These are phyloP conservation scores for Chesias legatella DNA, from an alignment of 2,888 invertebrate genomes.

Conservation along the genomic window DNA sequence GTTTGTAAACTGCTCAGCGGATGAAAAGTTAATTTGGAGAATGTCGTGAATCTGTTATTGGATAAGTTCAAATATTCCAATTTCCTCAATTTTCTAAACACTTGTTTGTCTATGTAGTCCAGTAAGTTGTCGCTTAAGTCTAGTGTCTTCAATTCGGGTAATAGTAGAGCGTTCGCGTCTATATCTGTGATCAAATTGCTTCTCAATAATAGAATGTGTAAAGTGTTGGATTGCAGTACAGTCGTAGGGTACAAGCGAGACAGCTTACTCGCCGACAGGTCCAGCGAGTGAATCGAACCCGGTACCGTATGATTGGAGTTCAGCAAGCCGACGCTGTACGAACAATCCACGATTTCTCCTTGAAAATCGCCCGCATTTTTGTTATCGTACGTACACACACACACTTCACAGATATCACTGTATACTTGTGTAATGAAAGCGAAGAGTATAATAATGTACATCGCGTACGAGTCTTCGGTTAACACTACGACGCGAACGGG, in stretches of 20 bases:
- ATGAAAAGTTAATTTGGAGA: slow-evolving; percentile 60
- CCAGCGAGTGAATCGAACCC: slow-evolving; percentile 43
- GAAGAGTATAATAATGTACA: slow-evolving; percentile 35
- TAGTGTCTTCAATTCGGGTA: slow-evolving; percentile 55
- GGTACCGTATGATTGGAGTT: slow-evolving; percentile 45
- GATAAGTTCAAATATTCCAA: slow-evolving; percentile 66
- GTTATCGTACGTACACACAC: slow-evolving; percentile 44
- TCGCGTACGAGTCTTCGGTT: slow-evolving; percentile 24
- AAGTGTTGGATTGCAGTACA: slow-evolving; percentile 44
- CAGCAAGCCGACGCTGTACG: slow-evolving; percentile 38
- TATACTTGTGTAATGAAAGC: slow-evolving; percentile 35
- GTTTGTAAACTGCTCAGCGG: slow-evolving; percentile 56
- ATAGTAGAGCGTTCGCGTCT: slow-evolving; percentile 40
- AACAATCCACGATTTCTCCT: slow-evolving; percentile 55
- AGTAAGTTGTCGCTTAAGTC: slow-evolving; percentile 66
- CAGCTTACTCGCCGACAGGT: slow-evolving; percentile 60
- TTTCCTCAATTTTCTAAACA: slow-evolving; percentile 56
- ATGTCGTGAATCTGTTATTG: slow-evolving; percentile 60
- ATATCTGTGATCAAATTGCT: slow-evolving; percentile 54
- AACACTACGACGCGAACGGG: slow-evolving; percentile 23
- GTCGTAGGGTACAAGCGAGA: slow-evolving; percentile 36
- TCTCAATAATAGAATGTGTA: slow-evolving; percentile 49
- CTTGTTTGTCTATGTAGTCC: slow-evolving; percentile 52
- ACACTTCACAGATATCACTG: slow-evolving; percentile 52
- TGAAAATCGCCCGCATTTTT: slow-evolving; percentile 41